Percentiles rank a stretch among this genome's conserved stretches.
phyloP scores from a whole-genome alignment of 2,113 vertebrate species.

The Hipposideros armiger region DNA sequence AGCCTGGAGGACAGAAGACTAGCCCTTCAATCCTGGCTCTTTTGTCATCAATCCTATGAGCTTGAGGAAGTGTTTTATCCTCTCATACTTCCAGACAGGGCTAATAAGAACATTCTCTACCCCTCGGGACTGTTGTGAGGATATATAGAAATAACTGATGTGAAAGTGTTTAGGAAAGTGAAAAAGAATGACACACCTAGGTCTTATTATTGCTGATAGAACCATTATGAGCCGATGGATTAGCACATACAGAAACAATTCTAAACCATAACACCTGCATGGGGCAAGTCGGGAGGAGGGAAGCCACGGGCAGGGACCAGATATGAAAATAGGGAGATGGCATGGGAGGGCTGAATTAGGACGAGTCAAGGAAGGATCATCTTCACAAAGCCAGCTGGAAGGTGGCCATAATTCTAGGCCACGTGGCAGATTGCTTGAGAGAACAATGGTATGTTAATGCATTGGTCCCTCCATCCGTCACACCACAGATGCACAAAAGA shows the following conservation, averaged over 20 bases:
- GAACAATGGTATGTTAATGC: neutral
- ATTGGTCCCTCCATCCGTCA: neutral
- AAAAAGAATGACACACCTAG: neutral
- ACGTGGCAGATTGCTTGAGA: neutral
- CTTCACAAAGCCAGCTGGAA: neutral
- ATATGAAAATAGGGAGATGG: neutral
- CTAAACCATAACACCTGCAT: neutral
- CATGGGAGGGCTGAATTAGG: neutral
- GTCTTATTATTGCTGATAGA: neutral
- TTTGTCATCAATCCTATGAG: neutral
- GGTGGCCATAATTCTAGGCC: neutral
- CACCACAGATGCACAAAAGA: neutral
- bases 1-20: neutral
- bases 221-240: neutral
- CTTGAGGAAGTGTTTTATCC: neutral
- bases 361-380: neutral
- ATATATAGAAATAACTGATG: neutral
- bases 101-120: neutral
- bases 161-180: constrained; percentile 1
- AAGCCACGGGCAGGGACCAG: neutral
- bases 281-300: neutral
- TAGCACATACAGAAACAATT: neutral
- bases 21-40: neutral
- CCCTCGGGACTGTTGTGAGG: neutral
- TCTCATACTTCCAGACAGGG: neutral